Evolutionary conservation across 2,888 invertebrate species (phyloP).

Genomic region (Endomychus coccineus): DNA sequence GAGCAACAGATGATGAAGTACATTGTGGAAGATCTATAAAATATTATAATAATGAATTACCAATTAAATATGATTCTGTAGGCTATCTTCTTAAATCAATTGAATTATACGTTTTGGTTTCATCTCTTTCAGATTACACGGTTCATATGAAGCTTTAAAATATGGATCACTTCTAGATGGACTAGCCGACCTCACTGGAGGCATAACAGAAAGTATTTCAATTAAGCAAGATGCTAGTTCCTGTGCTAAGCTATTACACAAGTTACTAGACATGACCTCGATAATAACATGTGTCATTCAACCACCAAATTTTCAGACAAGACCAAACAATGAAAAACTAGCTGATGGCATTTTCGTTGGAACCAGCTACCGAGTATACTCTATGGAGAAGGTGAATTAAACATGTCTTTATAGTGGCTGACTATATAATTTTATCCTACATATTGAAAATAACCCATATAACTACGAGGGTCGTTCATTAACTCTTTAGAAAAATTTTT

Average conservation of each 20-base stretch:
- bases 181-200: constrained; percentile 80
- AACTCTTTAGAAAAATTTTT: not conserved
- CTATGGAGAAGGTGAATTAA: constrained; percentile 60
- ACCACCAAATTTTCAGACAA: constrained; percentile 43
- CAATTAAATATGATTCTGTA: too few species aligned
- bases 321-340: constrained; percentile 50
- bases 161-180: constrained; percentile 87
- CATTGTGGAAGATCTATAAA: too few species aligned
- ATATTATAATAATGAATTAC: too few species aligned
- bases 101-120: too few species aligned
- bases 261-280: constrained; percentile 72
- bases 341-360: constrained; percentile 63
- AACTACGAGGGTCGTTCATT: too few species aligned
- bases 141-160: constrained; percentile 87
- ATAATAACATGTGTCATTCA: constrained; percentile 73
- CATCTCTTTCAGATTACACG: constrained; percentile 67
- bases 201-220: constrained; percentile 77
- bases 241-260: constrained; percentile 57
- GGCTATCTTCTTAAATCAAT: too few species aligned
- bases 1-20: too few species aligned
- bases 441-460: too few species aligned
- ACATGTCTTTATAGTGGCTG: constrained; percentile 1
- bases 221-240: constrained; percentile 63
- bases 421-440: too few species aligned
- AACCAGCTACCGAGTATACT: constrained; percentile 70